Percentiles rank a stretch among this genome's conserved stretches.
Conservation (phyloP, 2,888 invertebrate species). For the Tenthredo amoena region DNA sequence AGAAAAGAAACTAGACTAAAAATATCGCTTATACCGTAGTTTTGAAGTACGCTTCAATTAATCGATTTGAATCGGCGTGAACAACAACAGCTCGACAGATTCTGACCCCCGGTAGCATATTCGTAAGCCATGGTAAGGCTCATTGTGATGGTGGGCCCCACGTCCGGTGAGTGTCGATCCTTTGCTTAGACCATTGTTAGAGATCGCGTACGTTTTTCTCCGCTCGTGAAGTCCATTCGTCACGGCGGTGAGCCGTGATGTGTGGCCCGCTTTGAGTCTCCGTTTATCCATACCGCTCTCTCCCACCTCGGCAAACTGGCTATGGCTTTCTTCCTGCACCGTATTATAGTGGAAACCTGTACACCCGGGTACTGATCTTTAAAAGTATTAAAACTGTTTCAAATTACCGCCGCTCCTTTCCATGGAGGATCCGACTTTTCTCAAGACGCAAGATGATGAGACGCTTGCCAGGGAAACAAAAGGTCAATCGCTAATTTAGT, state of each 20-base stretch:
- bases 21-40: neutral
- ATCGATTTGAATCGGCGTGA: constrained; percentile 29
- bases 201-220: constrained; percentile 46
- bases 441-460: constrained; percentile 11
- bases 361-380: constrained; percentile 47
- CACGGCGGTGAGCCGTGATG: constrained; percentile 43
- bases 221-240: constrained; percentile 49
- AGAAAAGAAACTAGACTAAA: neutral
- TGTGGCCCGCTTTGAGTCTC: constrained; percentile 43
- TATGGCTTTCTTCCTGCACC: constrained; percentile 21
- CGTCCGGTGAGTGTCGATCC: constrained; percentile 48
- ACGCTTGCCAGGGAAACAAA: constrained; percentile 26
- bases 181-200: constrained; percentile 50
- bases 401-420: constrained; percentile 40
- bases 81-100: constrained; percentile 37
- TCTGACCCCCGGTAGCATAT: constrained; percentile 25
- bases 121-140: constrained; percentile 33
- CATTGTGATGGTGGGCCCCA: constrained; percentile 32
- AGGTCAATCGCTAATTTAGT: constrained; percentile 15
- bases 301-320: neutral
- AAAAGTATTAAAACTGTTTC: constrained; percentile 33
- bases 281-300: constrained; percentile 44
- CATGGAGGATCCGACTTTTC: neutral
- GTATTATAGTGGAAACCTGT: constrained; percentile 39
- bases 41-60: constrained; percentile 15